Evolutionary conservation across 2,113 vertebrate species (phyloP).

Genomic region (Eulacestoma nigropectus): DNA sequence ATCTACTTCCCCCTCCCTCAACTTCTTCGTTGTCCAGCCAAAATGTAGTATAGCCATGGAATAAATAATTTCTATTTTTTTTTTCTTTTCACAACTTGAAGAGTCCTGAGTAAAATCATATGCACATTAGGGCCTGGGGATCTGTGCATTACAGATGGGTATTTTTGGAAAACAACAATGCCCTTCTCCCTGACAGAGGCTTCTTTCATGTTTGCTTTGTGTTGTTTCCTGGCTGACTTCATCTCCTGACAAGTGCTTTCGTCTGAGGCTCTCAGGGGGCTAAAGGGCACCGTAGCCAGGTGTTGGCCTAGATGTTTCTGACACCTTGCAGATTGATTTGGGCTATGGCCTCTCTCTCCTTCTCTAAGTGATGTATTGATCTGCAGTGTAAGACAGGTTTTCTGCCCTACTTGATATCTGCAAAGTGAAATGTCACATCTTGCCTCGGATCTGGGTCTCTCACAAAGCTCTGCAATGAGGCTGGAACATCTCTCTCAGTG

Average conservation of each 20-base stretch:
- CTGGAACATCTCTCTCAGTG: accelerated
- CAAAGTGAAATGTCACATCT: not conserved
- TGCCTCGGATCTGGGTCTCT: not conserved
- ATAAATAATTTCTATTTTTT: not conserved
- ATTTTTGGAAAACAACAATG: not conserved
- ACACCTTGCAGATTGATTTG: conserved; percentile 3
- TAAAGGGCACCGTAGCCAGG: not conserved
- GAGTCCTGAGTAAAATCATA: not conserved
- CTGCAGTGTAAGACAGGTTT: not conserved
- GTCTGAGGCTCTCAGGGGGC: not conserved
- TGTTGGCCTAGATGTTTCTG: not conserved
- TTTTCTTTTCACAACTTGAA: not conserved
- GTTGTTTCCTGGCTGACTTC: not conserved
- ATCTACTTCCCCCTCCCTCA: not conserved
- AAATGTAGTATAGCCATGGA: not conserved
- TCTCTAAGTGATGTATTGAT: conserved; percentile 1
- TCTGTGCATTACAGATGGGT: not conserved
- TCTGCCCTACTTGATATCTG: not conserved
- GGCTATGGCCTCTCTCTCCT: not conserved
- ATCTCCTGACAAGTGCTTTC: not conserved
- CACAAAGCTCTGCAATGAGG: accelerated
- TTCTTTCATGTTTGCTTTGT: not conserved
- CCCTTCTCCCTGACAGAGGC: not conserved
- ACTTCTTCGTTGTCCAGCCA: not conserved
- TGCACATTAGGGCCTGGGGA: not conserved